Conservation (phyloP, 1,140 invertebrate species). For the Sitodiplosis mosellana region DNA sequence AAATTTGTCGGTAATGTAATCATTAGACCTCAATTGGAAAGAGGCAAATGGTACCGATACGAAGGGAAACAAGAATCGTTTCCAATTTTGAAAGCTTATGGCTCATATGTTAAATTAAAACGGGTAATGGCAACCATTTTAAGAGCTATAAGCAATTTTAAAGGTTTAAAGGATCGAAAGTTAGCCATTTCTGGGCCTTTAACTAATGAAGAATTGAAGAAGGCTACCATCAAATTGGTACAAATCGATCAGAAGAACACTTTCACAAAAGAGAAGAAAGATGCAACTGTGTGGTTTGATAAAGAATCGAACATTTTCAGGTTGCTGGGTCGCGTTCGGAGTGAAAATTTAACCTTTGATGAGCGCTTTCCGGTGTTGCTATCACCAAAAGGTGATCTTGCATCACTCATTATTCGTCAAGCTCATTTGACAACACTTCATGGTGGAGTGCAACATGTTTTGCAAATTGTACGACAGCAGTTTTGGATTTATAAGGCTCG, state of each 20-base stretch:
- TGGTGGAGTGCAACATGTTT: conserved; percentile 7
- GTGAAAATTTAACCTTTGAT: conserved; percentile 7
- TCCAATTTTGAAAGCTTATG: background rate
- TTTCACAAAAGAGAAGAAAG: no score
- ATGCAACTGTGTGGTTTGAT: no score
- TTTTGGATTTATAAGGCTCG: conserved; percentile 9
- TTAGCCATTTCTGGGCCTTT: no score
- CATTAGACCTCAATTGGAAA: no score
- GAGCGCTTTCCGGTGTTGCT: conserved; percentile 13
- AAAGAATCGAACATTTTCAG: conserved; percentile 10
- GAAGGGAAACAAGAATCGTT: no score
- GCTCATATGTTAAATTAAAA: background rate
- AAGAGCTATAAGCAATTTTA: no score
- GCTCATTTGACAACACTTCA: conserved; percentile 11
- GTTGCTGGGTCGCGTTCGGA: conserved; percentile 15
- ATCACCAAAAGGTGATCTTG: conserved; percentile 8
- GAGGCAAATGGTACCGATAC: no score
- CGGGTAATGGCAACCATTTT: no score
- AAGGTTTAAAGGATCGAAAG: no score
- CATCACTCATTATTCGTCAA: conserved; percentile 10
- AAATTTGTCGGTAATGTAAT: no score
- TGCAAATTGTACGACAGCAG: conserved; percentile 2
- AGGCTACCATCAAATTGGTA: background rate
- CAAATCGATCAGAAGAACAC: conserved; percentile 6
- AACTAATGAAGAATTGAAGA: background rate